Evolutionary conservation across 2,113 vertebrate species (phyloP), one percentile per base, ranked within the genome.

Genomic region (Rhabdornis inornatus): DNA sequence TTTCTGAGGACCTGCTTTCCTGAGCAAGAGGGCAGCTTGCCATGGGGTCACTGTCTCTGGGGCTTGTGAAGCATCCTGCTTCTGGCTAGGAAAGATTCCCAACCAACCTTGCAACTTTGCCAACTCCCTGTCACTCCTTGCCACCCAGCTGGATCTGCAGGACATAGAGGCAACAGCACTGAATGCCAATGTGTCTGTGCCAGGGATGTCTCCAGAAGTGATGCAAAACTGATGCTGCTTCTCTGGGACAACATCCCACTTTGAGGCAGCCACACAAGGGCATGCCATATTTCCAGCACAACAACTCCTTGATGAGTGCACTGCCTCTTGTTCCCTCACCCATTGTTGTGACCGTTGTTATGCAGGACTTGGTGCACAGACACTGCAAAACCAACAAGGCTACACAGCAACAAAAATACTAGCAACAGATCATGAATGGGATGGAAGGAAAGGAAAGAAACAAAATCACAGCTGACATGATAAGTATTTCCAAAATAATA

Each of bases 1-100:
- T 53, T 90, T 40, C 49, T 40, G 19, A 89, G n/a, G 53, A 91
- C 44, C 45, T 49, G 10, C 49, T 94, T 87, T 61, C 47, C 45
- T 4, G 2, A 61, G 9, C 0, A 0, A 88, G 47, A 19, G 9
- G 12, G 20, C 0, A 4, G 24, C 40, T 80, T 3, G 1, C 4
- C 5, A 15, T 27, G 61, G 17, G 53, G 20, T 85, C 13, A 1
- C 24, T 40, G 27, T 50, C n/a, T 52, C 44, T 27, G 61, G 15
- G 49, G 20, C 35, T 57, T 66, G 20, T 30, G 53, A 56, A 90
- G 18, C 40, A 60, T 23, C 19, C n/a, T 79, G 44, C 52, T 52
- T 77, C 37, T 56, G 47, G 40, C 64, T 68, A 33, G 1, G 4
- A 68, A 61, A 90, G 44, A 64, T 68, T 89, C 30, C 40, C 57